Percentiles rank a stretch among this genome's conserved stretches.
These are phyloP conservation scores for Diplodus sargus DNA, from an alignment of 2,797 vertebrate genomes.

Conservation along the genomic window DNA sequence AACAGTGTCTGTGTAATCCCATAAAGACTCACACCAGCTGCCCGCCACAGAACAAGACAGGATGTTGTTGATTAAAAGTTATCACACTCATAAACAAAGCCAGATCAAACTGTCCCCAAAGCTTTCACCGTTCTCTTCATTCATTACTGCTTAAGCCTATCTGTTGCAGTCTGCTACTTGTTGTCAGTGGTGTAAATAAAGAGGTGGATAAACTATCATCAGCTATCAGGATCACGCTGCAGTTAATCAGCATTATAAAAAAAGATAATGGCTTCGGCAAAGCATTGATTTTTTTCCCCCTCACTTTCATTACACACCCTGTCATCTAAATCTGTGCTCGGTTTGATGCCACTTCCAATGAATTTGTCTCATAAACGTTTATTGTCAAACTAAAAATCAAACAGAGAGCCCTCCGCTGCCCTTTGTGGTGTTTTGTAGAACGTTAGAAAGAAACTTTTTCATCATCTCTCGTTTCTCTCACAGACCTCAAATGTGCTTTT, in stretches of 20 bases:
- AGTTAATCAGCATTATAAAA: conserved; percentile 49
- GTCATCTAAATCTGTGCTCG: conserved; percentile 58
- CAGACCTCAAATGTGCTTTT: conserved; percentile 17
- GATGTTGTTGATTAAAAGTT: conserved; percentile 55
- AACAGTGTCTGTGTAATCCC: conserved; percentile 21
- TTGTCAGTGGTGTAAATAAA: conserved; percentile 48
- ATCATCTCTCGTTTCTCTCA: conserved; percentile 20
- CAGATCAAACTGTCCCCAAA: conserved; percentile 6
- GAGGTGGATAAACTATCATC: conserved; percentile 42
- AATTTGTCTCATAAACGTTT: conserved; percentile 53
- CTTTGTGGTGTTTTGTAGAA: conserved; percentile 38
- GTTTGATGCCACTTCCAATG: conserved; percentile 48
- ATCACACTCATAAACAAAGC: conserved; percentile 50
- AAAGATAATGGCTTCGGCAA: conserved; percentile 39
- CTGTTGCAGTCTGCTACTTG: conserved; percentile 31
- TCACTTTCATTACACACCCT: conserved; percentile 45
- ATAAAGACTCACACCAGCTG: conserved; percentile 38
- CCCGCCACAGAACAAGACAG: conserved; percentile 37
- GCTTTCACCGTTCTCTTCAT: conserved; percentile 28
- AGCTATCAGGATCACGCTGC: conserved; percentile 25
- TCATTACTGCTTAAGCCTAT: conserved; percentile 40
- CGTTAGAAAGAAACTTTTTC: conserved; percentile 32
- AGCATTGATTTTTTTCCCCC: conserved; percentile 29
- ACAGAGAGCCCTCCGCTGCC: conserved; percentile 19
- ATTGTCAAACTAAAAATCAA: conserved; percentile 24